These are phyloP conservation scores for Menidia menidia DNA, from an alignment of 2,797 vertebrate species.

Conservation along the genomic window DNA sequence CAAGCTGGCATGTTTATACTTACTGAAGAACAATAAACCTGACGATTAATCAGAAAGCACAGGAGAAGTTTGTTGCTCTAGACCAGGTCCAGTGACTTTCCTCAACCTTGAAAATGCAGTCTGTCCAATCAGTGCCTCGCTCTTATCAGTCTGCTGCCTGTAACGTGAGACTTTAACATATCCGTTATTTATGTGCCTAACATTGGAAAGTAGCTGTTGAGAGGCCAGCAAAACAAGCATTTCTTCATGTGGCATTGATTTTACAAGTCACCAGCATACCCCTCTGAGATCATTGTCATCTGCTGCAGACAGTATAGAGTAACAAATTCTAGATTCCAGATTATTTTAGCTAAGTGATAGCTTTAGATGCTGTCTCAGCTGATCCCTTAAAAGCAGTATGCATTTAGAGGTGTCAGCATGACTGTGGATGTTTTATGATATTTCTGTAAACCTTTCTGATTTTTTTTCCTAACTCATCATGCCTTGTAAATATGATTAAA, in stretches of 20 bases:
- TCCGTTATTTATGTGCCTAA: conserved; percentile 54
- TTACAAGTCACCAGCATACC: conserved; percentile 55
- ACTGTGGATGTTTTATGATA: conserved; percentile 2
- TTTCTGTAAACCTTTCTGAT: conserved; percentile 6
- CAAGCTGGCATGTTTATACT: conserved; percentile 14
- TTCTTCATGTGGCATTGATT: conserved; percentile 67
- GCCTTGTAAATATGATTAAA: conserved; percentile 6
- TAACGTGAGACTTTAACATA: conserved; percentile 61
- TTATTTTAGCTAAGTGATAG: conserved; percentile 34
- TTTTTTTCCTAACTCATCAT: conserved; percentile 4
- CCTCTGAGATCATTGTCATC: conserved; percentile 44
- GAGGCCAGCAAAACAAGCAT: conserved; percentile 26
- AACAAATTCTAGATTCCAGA: conserved; percentile 41
- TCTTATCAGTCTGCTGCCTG: conserved; percentile 57
- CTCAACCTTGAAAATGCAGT: conserved; percentile 73
- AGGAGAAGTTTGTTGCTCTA: conserved; percentile 31
- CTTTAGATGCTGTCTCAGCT: conserved; percentile 14
- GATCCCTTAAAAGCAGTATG: conserved; percentile 12
- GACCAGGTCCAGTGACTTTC: conserved; percentile 56
- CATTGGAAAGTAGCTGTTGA: conserved; percentile 34
- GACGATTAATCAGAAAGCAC: conserved; percentile 17
- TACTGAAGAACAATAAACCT: conserved; percentile 15
- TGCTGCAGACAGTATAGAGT: conserved; percentile 38
- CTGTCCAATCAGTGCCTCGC: conserved; percentile 62
- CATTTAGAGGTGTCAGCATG: conserved; percentile 12